These are phyloP conservation scores for Malthinus seriepunctatus DNA, from an alignment of 2,888 invertebrate species.

Conservation along the genomic window DNA sequence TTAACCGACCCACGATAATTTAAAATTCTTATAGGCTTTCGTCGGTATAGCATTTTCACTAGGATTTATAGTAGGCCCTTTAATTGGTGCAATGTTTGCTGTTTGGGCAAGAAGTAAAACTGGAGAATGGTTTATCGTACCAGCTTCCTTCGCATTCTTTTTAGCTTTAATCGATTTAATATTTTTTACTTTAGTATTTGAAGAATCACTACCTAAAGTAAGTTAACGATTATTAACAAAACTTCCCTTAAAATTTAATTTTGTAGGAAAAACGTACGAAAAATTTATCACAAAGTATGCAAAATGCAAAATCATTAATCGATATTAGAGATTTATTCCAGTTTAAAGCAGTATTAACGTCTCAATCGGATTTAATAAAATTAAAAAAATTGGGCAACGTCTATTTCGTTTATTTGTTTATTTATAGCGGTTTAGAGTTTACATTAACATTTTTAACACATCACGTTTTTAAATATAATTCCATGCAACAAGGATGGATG, in stretches of 20 bases:
- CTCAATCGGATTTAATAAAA: slow-evolving; percentile 64
- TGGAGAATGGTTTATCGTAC: slow-evolving; percentile 77
- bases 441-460: slow-evolving; percentile 96
- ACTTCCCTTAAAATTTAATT: background rate
- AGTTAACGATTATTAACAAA: slow-evolving; percentile 32
- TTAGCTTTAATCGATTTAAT: slow-evolving; percentile 78
- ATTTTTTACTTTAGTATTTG: slow-evolving; percentile 72
- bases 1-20: background rate
- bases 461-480: slow-evolving; percentile 85
- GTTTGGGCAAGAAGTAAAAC: slow-evolving; percentile 65
- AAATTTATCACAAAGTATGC: slow-evolving; percentile 61
- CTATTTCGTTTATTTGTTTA: slow-evolving; percentile 90
- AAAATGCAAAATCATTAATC: slow-evolving; percentile 48
- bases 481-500: slow-evolving; percentile 98
- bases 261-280: slow-evolving; percentile 72
- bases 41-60: slow-evolving; percentile 97
- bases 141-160: slow-evolving; percentile 76
- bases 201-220: slow-evolving; percentile 82
- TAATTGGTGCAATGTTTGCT: slow-evolving; percentile 91
- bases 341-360: slow-evolving; percentile 69
- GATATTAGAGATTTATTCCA: slow-evolving; percentile 57
- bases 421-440: slow-evolving; percentile 96
- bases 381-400: slow-evolving; percentile 72
- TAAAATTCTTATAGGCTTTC: slow-evolving; percentile 70
- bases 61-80: slow-evolving; percentile 95